These are phyloP conservation scores for Sinelater perroti DNA, from an alignment of 2,888 invertebrate species.

Conservation along the genomic window DNA sequence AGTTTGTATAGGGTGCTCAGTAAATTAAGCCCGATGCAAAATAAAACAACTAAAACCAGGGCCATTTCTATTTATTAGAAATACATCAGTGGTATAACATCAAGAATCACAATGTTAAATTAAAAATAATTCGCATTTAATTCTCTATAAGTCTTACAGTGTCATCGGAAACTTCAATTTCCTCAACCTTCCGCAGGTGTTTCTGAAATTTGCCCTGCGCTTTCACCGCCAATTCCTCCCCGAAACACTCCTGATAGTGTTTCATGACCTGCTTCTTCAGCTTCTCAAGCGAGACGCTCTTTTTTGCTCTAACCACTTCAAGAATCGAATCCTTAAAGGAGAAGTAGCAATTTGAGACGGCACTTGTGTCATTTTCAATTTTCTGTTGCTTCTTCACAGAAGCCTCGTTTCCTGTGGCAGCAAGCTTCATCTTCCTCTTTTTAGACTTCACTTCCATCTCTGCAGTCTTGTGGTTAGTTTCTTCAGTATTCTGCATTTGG, in stretches of 20 bases:
- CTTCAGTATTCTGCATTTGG: background rate
- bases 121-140: too few relatives aligned
- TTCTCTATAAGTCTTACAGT: constrained; percentile 58
- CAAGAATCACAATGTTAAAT: too few relatives aligned
- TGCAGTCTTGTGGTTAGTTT: background rate
- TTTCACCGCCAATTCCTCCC: constrained; percentile 67
- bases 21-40: too few relatives aligned
- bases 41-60: too few relatives aligned
- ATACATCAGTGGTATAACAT: too few relatives aligned
- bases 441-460: background rate
- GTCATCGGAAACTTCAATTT: constrained; percentile 70
- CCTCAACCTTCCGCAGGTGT: constrained; percentile 73
- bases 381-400: constrained; percentile 60
- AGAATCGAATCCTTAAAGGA: constrained; percentile 37
- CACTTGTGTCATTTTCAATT: background rate
- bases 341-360: constrained; percentile 15
- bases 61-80: too few relatives aligned
- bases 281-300: constrained; percentile 74
- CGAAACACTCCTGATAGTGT: constrained; percentile 65
- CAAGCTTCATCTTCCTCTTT: background rate
- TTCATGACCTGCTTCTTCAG: constrained; percentile 78
- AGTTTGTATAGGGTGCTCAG: too few relatives aligned
- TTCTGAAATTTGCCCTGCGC: constrained; percentile 76
- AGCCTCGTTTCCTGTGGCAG: background rate
- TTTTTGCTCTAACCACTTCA: constrained; percentile 61